Evolutionary conservation across 2,888 invertebrate genomes (phyloP), one percentile per base, ranked within the genome.

Genomic region (Euplagia quadripunctaria): DNA sequence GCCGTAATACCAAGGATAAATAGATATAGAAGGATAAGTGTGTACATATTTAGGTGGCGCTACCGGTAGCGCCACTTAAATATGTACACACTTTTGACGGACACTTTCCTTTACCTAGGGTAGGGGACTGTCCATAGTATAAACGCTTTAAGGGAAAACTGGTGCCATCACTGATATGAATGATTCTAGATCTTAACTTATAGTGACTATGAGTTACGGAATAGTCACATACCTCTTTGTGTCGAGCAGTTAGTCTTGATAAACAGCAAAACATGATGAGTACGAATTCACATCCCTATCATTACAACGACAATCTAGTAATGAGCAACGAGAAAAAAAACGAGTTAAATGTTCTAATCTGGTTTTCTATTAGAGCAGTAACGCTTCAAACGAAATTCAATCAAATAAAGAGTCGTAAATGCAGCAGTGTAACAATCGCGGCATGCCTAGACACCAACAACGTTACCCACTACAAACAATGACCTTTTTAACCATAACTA

Each of bases 251-350:
- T 61, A 85, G 73, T 76, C 88, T 83, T 65, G 88, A 85, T 65
- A 89, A 82, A 82, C 88, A 88, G 77, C 89, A 87, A 72, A 88
- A 82, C 88, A 88, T 88, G 69, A 64, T 79, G 64, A 68, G 42
- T 61, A 72, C 43, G 58, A 71, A 68, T 70, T 74, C 71, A 78
- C 78, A 78, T 71, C 46, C 70, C 66, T 74, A 68, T 65, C 67
- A 74, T 41, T 74, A 76, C 67, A 75, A 72, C 20, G 75, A 79
- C 76, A 46, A 66, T 64, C 46, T 52, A 70, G 68, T 74, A 80
- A 82, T 76, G 79, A 58, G 43, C 64, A 51, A 73, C n/a, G 16
- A 61, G 51, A 75, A 73, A 70, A n/a, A 31, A 73, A 74, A 66
- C 52, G 65, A 70, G 74, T 72, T 66, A 71, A 75, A 73, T 70